Evolutionary conservation across 2,888 invertebrate species (phyloP), one percentile per base, ranked within the genome.

Genomic region (Lamproptera curius): DNA sequence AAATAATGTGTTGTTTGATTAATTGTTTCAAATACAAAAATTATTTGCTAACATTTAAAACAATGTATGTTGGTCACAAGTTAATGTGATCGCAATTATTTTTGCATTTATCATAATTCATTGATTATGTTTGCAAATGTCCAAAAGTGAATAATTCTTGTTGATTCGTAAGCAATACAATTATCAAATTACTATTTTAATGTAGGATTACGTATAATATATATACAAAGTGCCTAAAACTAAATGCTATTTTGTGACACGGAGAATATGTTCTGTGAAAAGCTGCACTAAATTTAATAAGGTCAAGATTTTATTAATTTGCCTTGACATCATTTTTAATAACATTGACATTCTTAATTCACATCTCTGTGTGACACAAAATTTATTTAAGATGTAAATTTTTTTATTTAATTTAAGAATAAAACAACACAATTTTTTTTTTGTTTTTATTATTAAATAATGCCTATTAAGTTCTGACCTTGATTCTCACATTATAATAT

Each of bases 371-470:
- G 9, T 28, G 10, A n/a, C 17, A 16, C 13, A 37, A 42, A 20
- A 42, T 23, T 47, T 47, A 47, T 42, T 17, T 9, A 43, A 47
- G 31, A n/a, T 37, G 47, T 42, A 47, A 28, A 23, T 42, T 47
- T 38, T 35, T 38, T 45, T 45, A 42, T 26, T 41, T 46, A 36
- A 42, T 46, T 37, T 47, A 67, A 71, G 67, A 76, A 71, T 81
- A 83, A 80, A 83, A 28, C 6, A 23, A 8, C 23, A 23, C 8
- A 23, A 23, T 6, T 23, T 6, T 8, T 23, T 23, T 23, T 23
- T 23, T 8, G 4, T 8, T 6, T 23, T 23, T 23, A 4, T 23
- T 23, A 8, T 23, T 23, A n/a, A n/a, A n/a, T n/a, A n/a, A n/a
- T n/a, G n/a, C n/a, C n/a, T n/a, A n/a, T n/a, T n/a, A n/a, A n/a